Evolutionary conservation across 2,888 invertebrate species (phyloP).

Genomic region (Uloborus plumipes): DNA sequence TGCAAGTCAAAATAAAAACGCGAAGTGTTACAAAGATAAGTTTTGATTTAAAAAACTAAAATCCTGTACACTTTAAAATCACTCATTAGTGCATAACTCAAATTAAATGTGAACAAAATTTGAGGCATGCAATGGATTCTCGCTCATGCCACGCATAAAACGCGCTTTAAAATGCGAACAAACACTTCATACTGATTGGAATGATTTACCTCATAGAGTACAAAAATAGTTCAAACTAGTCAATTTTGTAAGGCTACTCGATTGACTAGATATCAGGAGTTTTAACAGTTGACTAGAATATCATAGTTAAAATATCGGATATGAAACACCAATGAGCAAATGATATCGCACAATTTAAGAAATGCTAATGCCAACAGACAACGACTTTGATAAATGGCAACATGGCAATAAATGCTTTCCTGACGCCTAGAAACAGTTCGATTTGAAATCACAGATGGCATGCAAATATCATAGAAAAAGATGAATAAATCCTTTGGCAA

Average conservation of each 20-base stretch:
- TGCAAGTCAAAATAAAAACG: conserved; percentile 6
- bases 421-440: conserved; percentile 49
- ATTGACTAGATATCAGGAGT: conserved; percentile 57
- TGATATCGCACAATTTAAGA: conserved; percentile 33
- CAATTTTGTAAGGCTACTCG: conserved; percentile 53
- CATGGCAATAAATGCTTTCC: conserved; percentile 27
- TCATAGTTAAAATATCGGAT: conserved; percentile 55
- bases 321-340: conserved; percentile 59
- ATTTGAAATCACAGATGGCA: conserved; percentile 50
- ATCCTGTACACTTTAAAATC: conserved; percentile 40
- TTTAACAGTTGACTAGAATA: conserved; percentile 58
- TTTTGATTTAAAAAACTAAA: conserved; percentile 52
- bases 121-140: background rate
- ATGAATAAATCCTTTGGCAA: conserved; percentile 28
- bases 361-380: conserved; percentile 51
- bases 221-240: conserved; percentile 60
- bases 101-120: background rate
- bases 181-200: conserved; percentile 27
- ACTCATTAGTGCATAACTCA: conserved; percentile 2
- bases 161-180: conserved; percentile 10
- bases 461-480: conserved; percentile 26
- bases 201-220: conserved; percentile 37
- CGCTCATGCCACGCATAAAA: conserved; percentile 1
- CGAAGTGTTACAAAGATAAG: conserved; percentile 50
- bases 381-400: conserved; percentile 63